Percentiles rank a stretch among this genome's conserved stretches.
Evolutionary conservation across 2,888 invertebrate species (phyloP).

Genomic region (Sinopyrophorus schimmeli): DNA sequence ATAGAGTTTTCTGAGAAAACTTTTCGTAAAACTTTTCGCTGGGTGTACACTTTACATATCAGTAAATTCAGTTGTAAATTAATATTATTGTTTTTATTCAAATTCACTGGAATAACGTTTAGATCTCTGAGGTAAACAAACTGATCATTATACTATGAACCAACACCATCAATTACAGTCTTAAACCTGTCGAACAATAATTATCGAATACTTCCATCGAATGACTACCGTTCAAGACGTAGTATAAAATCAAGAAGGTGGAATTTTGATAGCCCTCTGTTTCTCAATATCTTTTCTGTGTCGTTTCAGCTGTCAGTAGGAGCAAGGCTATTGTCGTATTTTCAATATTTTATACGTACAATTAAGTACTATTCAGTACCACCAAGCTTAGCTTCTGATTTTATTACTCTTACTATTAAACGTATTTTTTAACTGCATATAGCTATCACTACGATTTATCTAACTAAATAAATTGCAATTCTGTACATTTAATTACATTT

Average conservation of each 20-base stretch:
- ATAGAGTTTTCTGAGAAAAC: too few species aligned
- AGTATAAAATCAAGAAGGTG: conserved; percentile 25
- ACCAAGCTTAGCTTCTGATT: conserved; percentile 18
- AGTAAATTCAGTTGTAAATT: too few species aligned
- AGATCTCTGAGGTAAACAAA: conserved; percentile 23
- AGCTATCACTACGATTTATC: conserved; percentile 21
- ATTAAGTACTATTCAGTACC: conserved; percentile 19
- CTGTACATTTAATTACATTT: neutral
- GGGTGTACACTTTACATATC: too few species aligned
- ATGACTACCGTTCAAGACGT: conserved; percentile 27
- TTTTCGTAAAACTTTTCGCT: too few species aligned
- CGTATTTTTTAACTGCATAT: conserved; percentile 17
- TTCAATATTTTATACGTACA: conserved; percentile 23
- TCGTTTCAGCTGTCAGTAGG: conserved; percentile 11
- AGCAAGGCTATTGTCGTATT: conserved; percentile 18
- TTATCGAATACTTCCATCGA: conserved; percentile 33
- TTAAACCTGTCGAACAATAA: conserved; percentile 35
- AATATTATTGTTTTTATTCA: too few species aligned
- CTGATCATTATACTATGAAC: conserved; percentile 28
- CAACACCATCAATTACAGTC: conserved; percentile 33
- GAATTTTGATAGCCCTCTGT: conserved; percentile 31
- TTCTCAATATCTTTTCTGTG: conserved; percentile 11
- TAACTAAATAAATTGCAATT: conserved; percentile 9
- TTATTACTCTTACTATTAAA: conserved; percentile 19
- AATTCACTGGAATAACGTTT: too few species aligned